phyloP scores from a whole-genome alignment of 2,888 invertebrate genomes.

The Parochlus steinenii region DNA sequence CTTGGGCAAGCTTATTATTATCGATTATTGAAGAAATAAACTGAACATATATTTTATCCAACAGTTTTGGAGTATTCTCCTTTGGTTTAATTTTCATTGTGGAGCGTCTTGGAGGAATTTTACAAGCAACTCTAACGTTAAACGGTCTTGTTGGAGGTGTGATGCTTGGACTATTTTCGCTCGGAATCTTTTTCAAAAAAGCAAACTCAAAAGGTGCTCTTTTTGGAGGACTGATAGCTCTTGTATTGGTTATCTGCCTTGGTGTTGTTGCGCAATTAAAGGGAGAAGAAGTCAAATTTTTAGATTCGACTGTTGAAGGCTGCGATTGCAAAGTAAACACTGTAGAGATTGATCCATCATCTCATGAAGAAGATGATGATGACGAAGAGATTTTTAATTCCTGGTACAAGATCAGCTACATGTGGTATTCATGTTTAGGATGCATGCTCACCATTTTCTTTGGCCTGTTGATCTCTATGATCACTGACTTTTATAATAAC shows the following conservation, averaged over 20 bases:
- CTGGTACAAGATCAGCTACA: conserved; percentile 64
- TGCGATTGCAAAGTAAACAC: conserved; percentile 24
- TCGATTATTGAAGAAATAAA: background rate
- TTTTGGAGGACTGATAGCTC: conserved; percentile 25
- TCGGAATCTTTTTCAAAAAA: conserved; percentile 81
- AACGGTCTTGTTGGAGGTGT: conserved; percentile 84
- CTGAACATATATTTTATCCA: conserved; percentile 10
- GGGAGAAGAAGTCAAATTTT: conserved; percentile 19
- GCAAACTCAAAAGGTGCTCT: conserved; percentile 51
- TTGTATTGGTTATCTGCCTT: conserved; percentile 26
- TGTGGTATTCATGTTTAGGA: conserved; percentile 81
- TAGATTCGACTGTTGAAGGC: conserved; percentile 21
- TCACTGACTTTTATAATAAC: conserved; percentile 26
- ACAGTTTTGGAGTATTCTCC: conserved; percentile 50
- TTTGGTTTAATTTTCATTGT: conserved; percentile 74
- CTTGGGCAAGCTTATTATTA: conserved; percentile 35
- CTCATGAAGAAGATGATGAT: background rate
- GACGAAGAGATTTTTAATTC: conserved; percentile 19
- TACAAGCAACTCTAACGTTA: conserved; percentile 76
- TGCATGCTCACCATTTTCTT: conserved; percentile 52
- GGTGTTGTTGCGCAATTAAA: conserved; percentile 27
- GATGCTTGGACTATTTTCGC: conserved; percentile 66
- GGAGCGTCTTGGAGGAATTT: conserved; percentile 69
- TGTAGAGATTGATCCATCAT: conserved; percentile 3
- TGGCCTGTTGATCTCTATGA: conserved; percentile 54